A percentile compares a stretch with the other conserved stretches of the same genome.
Conservation (phyloP, 2,797 vertebrate genomes). For the Hydrocynus forskahlii region DNA sequence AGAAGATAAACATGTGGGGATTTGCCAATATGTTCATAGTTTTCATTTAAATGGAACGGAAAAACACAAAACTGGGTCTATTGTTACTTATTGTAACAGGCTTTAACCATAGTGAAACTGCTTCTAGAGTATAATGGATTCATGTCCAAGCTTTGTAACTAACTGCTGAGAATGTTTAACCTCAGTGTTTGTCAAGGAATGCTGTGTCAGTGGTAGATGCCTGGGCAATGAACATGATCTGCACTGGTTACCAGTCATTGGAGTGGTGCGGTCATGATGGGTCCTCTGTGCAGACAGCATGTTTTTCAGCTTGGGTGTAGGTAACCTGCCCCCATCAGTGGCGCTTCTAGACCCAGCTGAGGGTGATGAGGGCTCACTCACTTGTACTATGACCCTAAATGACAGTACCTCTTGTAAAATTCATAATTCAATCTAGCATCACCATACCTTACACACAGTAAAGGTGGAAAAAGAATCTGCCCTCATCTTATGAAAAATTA, state of each 20-base stretch:
- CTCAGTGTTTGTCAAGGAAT: background rate
- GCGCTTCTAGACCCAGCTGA: slow-evolving; percentile 18
- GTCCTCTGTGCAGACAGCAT: slow-evolving; percentile 72
- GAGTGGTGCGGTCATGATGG: slow-evolving; percentile 80
- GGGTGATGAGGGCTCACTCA: slow-evolving; percentile 53
- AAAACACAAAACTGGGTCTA: background rate
- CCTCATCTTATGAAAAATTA: background rate
- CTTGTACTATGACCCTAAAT: slow-evolving; percentile 61
- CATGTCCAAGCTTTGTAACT: background rate
- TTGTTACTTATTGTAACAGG: background rate
- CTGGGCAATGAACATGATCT: background rate
- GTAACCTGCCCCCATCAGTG: slow-evolving; percentile 70
- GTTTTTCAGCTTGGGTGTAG: slow-evolving; percentile 75
- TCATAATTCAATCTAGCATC: background rate
- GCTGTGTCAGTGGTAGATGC: background rate
- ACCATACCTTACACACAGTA: background rate
- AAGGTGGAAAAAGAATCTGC: background rate
- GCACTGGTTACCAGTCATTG: slow-evolving; percentile 76
- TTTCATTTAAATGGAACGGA: background rate
- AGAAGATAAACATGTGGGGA: background rate
- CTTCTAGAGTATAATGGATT: background rate
- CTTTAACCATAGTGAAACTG: slow-evolving; percentile 46
- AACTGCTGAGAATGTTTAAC: background rate
- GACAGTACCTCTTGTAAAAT: slow-evolving; percentile 29
- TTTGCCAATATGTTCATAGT: background rate